phyloP scores from a whole-genome alignment of 2,113 vertebrate genomes.

The Salvelinus sp. region DNA sequence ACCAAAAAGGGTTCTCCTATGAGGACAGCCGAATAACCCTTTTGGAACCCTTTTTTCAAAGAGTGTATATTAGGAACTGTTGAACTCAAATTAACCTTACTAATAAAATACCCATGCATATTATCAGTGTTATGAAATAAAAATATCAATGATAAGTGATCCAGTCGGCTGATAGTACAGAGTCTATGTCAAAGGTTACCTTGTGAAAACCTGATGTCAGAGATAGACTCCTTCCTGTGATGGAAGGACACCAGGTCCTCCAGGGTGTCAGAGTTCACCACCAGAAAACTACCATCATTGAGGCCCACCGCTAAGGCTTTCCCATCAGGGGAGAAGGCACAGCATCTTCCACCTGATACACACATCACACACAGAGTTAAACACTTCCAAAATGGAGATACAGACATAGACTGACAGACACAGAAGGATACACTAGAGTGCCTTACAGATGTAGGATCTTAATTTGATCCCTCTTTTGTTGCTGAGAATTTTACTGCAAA shows the following conservation, averaged over 20 bases:
- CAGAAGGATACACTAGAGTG: not conserved
- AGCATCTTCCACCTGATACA: constrained; percentile 88
- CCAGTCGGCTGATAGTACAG: too few species aligned
- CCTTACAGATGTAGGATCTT: too few species aligned
- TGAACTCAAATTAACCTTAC: not conserved
- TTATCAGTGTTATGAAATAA: not conserved
- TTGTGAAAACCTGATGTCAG: constrained; percentile 94
- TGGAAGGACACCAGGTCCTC: constrained; percentile 99
- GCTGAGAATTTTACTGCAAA: too few species aligned
- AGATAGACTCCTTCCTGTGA: constrained; percentile 95
- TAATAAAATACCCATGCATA: not conserved
- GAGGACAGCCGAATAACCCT: too few species aligned
- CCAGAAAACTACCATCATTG: constrained; percentile 95
- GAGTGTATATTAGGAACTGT: too few species aligned
- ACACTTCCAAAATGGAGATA: constrained; percentile 7
- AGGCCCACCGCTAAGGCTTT: constrained; percentile 94
- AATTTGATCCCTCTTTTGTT: too few species aligned
- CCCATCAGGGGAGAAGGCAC: constrained; percentile 96
- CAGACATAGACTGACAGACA: constrained; percentile 1
- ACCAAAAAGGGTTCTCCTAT: too few species aligned
- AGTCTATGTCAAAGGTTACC: constrained; percentile 65
- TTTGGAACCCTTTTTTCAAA: too few species aligned
- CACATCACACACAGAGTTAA: not conserved
- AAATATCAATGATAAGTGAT: not conserved
- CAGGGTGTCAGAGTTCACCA: constrained; percentile 95